phyloP scores from a whole-genome alignment of 1,140 invertebrate species.

The Euura saliciscinereae region DNA sequence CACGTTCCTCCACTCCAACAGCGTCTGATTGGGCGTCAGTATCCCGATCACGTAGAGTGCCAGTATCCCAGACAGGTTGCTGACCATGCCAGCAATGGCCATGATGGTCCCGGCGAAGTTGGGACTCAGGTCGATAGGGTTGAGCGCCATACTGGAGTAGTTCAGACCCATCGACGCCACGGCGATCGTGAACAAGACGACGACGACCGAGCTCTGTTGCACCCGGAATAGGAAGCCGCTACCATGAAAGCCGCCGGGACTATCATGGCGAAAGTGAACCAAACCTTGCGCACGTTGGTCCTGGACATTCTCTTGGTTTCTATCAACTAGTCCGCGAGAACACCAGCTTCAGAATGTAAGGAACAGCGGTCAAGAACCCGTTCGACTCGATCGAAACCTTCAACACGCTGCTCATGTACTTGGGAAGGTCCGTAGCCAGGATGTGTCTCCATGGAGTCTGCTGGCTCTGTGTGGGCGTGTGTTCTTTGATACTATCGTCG shows the following conservation, averaged over 20 bases:
- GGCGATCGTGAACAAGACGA: constrained; percentile 71
- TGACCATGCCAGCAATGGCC: constrained; percentile 84
- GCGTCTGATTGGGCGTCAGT: constrained; percentile 73
- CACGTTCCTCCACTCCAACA: constrained; percentile 80
- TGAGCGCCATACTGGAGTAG: constrained; percentile 79
- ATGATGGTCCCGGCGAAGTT: constrained; percentile 84
- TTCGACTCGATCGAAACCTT: constrained; percentile 74
- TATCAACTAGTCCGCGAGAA: constrained; percentile 74
- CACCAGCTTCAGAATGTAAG: constrained; percentile 78
- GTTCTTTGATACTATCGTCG: constrained; percentile 65
- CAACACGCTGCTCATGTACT: too few relatives aligned
- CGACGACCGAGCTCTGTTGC: constrained; percentile 66
- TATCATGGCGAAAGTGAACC: constrained; percentile 75
- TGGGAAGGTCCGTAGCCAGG: constrained; percentile 61
- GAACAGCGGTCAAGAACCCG: constrained; percentile 71
- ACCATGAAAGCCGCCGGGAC: constrained; percentile 80
- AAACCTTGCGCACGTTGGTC: constrained; percentile 72
- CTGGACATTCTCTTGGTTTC: constrained; percentile 63
- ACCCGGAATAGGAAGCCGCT: constrained; percentile 81
- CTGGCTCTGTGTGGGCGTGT: constrained; percentile 60
- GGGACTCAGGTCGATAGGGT: constrained; percentile 81
- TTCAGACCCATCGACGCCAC: constrained; percentile 79
- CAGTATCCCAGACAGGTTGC: constrained; percentile 80
- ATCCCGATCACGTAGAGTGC: constrained; percentile 79
- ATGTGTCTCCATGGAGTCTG: constrained; percentile 75